Evolutionary conservation across 2,888 invertebrate species (phyloP).

Genomic region (Archips crataeganus): DNA sequence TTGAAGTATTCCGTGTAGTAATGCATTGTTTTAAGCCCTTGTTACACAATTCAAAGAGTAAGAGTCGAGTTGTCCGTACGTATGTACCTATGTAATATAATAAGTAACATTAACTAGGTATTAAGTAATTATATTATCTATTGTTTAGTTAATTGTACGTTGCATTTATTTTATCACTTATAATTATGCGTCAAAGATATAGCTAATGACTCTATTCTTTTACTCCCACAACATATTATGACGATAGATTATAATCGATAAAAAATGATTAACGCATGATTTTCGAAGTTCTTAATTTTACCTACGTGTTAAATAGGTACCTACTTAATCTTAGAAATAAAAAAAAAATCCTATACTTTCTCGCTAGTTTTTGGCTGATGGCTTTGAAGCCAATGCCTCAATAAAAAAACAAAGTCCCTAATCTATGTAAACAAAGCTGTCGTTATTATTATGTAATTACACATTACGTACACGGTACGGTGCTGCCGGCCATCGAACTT

Average conservation of each 20-base stretch:
- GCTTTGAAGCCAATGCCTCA: neutral
- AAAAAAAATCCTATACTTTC: neutral
- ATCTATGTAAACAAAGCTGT: conserved; percentile 22
- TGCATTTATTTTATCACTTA: conserved; percentile 10
- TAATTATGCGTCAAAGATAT: conserved; percentile 17
- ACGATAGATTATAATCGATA: conserved; percentile 5
- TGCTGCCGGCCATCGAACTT: conserved; percentile 34
- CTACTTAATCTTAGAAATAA: too few species aligned
- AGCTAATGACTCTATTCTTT: conserved; percentile 17
- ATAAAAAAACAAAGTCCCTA: neutral
- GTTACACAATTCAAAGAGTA: conserved; percentile 3
- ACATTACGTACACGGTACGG: conserved; percentile 27
- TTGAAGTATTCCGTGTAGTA: too few species aligned
- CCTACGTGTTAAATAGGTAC: too few species aligned
- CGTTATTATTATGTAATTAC: conserved; percentile 26
- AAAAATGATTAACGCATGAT: too few species aligned
- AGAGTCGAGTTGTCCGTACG: neutral
- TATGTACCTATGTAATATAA: neutral
- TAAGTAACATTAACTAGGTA: neutral
- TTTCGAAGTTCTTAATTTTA: too few species aligned
- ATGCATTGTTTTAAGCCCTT: conserved; percentile 22
- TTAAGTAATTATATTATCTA: conserved; percentile 6
- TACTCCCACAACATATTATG: conserved; percentile 13
- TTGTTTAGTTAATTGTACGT: conserved; percentile 28
- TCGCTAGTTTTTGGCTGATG: neutral